Base-by-base conservation (phyloP, 1,140 invertebrate species). In the Vanessa atalanta region DNA sequence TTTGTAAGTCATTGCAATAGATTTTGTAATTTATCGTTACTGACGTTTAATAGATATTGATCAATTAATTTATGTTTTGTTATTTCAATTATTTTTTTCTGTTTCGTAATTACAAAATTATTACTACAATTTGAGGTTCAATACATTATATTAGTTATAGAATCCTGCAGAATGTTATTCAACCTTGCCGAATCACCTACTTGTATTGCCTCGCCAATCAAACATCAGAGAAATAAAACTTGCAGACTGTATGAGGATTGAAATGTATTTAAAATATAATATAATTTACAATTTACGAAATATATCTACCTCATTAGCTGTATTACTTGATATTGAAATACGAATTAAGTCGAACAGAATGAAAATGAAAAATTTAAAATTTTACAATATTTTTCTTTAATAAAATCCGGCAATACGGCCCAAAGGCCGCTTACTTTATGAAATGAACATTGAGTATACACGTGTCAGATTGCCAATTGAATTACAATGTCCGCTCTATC, bases 401-500 rank as follows among this genome's bases (percentile, higher is more conserved):
- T 51, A 51, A 31, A 51, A 51, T 51, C 48, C 6, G 48, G 48
- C n/a, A 51, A 51, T 51, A 51, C 13, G 5, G 48, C 48, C n/a
- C 8, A 60, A 60, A 60, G 9, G 11, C 55, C 20, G 20, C 23
- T 60, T 60, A 5, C 12, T 14, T 26, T 23, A 60, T 26, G 23
- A 60, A 60, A 26, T 26, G 20, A 26, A 26, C 55, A 60, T 5
- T 13, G 23, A 69, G 23, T 53, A 16, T 43, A 60, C 70, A 31
- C 61, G 50, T 69, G 57, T 83, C 77, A 84, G 81, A 83, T 84
- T 83, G 76, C 79, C 84, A 88, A 89, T 88, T 84, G 82, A 87
- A 89, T 88, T 86, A 85, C 80, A 79, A 81, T 78, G 80, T 85
- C 80, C 80, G 71, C 57, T 76, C 75, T 74, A 79, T 78, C 81